Evolutionary conservation across 2,888 invertebrate species (phyloP), one percentile per base, ranked within the genome.

Genomic region (Branchipolynoe longqiensis): DNA sequence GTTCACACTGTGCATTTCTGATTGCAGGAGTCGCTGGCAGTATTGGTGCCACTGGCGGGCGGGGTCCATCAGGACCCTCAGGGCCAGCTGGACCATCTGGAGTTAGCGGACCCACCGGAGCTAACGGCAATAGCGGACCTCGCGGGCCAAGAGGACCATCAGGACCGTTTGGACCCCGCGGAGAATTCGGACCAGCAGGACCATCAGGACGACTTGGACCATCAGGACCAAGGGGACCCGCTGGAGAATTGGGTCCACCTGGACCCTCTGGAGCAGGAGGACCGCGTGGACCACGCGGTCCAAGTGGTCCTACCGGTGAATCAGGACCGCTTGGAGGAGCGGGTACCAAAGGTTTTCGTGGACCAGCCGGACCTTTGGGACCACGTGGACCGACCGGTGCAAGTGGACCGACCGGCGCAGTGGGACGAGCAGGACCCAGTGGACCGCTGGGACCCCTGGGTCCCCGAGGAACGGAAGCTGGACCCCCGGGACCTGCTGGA

Each of bases 71-170:
- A 38, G 86, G 86, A 33, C 48, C 69, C 18, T 22, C 84, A 8
- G 90, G 90, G 69, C 81, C 62, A 85, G 64, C 85, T 12, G 90
- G 90, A 38, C 64, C 85, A n/a, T 18, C 85, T 22, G 95, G 95
- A 62, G 89, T 92, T 28, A 22, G 41, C 2, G 87, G 87, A n/a
- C 56, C 36, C 2, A 25, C 85, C 69, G 95, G 95, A 54, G 93
- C 95, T 78, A 94, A 94, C 22, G 97, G 97, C 33, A 94, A 95
- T 28, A 93, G 94, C 73, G 97, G 97, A 58, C 95, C 95, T 33
- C 97, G 97, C 94, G 97, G 98, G 22, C 92, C 94, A 33, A 96
- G 96, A 18, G 97, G 97, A 33, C 94, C 94, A 0, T 94, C 95
- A 88, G 93, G 92, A 73, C 88, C 89, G 73, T 89, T 90, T 56